These are phyloP conservation scores for Stenodema calcarata DNA, from an alignment of 2,888 invertebrate species.

Conservation along the genomic window DNA sequence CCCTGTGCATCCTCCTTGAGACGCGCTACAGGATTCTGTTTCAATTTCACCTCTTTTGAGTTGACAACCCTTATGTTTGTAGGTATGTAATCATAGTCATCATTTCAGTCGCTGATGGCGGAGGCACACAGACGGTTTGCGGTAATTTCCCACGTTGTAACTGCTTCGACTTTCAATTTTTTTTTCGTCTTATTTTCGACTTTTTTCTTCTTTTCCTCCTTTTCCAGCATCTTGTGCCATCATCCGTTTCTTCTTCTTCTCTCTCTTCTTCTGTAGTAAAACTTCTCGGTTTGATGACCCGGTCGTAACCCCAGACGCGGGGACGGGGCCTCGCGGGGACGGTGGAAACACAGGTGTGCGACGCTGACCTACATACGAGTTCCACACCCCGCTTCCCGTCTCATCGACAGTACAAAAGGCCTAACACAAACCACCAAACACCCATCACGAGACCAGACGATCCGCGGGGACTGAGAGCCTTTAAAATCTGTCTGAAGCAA, in stretches of 20 bases:
- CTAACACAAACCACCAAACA: background rate
- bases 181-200: no score
- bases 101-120: no score
- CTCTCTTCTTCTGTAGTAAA: no score
- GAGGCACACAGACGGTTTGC: background rate
- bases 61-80: no score
- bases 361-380: background rate
- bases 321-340: background rate
- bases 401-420: background rate
- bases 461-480: background rate
- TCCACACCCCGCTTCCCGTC: background rate
- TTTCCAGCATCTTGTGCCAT: background rate
- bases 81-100: no score
- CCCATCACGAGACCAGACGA: background rate
- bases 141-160: background rate
- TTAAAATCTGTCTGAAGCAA: background rate
- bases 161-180: background rate
- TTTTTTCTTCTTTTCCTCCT: background rate
- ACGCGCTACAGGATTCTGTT: no score
- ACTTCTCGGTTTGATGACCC: background rate
- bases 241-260: background rate
- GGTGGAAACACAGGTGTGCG: background rate
- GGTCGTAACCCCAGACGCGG: background rate
- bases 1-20: no score
- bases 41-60: no score